Evolutionary conservation across 92 coral and sea anemone species (phyloP).

Genomic region (Virgularia gustaviana): DNA sequence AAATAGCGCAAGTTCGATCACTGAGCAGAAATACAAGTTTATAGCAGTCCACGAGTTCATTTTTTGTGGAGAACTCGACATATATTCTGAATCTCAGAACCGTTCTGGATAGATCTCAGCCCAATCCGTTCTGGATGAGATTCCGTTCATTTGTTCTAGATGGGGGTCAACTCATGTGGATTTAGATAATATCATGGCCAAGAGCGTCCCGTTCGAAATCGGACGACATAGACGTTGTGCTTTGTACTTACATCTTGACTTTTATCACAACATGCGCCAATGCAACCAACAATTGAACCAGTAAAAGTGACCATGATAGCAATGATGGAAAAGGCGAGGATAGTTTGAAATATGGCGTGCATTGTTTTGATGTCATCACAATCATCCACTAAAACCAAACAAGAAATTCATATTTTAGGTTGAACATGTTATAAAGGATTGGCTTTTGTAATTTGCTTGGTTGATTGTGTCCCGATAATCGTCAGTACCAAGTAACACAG

Average conservation of each 20-base stretch:
- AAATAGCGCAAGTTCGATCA: not conserved
- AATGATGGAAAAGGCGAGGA: slow-evolving; percentile 49
- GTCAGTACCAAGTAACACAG: too few relatives aligned
- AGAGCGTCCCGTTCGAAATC: too few relatives aligned
- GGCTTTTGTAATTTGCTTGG: not conserved
- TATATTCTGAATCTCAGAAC: not conserved
- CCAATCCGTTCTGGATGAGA: too few relatives aligned
- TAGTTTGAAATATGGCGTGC: slow-evolving; percentile 45
- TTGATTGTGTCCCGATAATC: too few relatives aligned
- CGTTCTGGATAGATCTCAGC: not conserved
- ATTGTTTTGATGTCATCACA: slow-evolving; percentile 52
- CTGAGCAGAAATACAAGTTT: too few relatives aligned
- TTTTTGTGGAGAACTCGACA: not conserved
- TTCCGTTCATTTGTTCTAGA: too few relatives aligned
- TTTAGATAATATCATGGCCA: too few relatives aligned
- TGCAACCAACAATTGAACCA: slow-evolving; percentile 66
- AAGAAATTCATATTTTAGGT: not conserved
- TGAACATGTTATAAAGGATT: not conserved
- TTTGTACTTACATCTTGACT: slow-evolving; percentile 54
- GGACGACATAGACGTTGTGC: too few relatives aligned
- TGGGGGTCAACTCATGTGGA: too few relatives aligned
- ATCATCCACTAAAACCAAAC: slow-evolving; percentile 26
- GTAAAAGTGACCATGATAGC: slow-evolving; percentile 54
- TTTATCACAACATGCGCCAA: slow-evolving; percentile 61
- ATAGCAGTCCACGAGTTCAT: too few relatives aligned